phyloP scores from a whole-genome alignment of 2,113 vertebrate species.

The Callaeas wilsoni region DNA sequence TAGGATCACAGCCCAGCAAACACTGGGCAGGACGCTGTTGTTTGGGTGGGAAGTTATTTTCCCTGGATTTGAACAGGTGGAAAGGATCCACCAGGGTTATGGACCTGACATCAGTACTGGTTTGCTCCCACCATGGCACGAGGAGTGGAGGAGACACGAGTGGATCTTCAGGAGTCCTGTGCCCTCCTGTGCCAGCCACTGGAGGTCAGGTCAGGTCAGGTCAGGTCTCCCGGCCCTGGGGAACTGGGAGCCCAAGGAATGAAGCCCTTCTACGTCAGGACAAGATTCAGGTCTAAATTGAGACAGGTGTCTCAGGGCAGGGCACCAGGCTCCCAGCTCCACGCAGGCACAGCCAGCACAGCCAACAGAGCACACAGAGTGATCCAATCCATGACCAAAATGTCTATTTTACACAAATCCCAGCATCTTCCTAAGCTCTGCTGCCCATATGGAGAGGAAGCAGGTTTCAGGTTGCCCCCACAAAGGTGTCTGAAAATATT shows the following conservation, averaged over 20 bases:
- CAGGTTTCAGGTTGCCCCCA: neutral
- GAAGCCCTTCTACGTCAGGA: neutral
- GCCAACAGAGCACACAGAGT: neutral
- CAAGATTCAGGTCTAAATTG: neutral
- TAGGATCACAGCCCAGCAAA: neutral
- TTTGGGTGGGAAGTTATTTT: neutral
- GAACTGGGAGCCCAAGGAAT: neutral
- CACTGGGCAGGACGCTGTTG: neutral
- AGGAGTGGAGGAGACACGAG: neutral
- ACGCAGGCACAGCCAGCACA: neutral
- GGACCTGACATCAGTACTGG: neutral
- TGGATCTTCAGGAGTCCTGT: neutral
- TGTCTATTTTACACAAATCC: neutral
- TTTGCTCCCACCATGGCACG: neutral
- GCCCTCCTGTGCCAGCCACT: neutral
- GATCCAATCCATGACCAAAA: neutral
- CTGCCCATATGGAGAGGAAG: neutral
- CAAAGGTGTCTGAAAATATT: neutral
- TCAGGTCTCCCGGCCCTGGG: neutral
- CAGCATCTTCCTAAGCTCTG: neutral
- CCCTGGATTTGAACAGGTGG: neutral
- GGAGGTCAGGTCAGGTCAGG: neutral
- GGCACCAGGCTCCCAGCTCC: neutral
- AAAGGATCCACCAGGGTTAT: accelerated
- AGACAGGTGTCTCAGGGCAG: neutral